A percentile compares a stretch with the other conserved stretches of the same genome.
These are phyloP conservation scores for Morone saxatilis DNA, from an alignment of 2,113 vertebrate species.

Conservation along the genomic window DNA sequence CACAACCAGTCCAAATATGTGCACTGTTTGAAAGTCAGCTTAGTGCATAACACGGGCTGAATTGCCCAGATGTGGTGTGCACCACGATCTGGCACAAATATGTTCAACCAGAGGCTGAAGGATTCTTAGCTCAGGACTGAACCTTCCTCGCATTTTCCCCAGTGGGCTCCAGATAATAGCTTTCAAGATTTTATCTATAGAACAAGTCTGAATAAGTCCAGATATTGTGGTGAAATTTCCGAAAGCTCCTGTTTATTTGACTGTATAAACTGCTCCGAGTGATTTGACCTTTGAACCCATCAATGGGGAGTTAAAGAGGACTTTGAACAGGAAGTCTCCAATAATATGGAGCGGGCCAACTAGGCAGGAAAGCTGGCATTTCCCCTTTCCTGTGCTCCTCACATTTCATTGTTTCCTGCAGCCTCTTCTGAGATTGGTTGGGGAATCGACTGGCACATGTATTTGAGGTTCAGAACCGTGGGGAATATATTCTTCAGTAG, in stretches of 20 bases:
- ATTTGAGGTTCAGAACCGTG: neutral
- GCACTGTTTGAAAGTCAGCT: neutral
- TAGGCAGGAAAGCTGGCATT: slow-evolving; percentile 65
- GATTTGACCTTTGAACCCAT: slow-evolving; percentile 72
- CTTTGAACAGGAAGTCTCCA: slow-evolving; percentile 66
- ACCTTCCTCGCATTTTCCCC: neutral
- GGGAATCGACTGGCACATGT: neutral
- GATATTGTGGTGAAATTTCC: neutral
- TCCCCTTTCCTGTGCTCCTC: slow-evolving; percentile 66
- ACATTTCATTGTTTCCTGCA: slow-evolving; percentile 75
- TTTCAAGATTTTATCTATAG: neutral
- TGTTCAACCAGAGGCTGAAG: neutral
- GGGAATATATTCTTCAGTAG: neutral
- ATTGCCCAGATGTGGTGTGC: neutral
- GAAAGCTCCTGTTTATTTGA: slow-evolving; percentile 26
- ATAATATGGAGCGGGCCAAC: slow-evolving; percentile 61
- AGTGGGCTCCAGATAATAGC: neutral
- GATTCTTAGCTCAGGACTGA: neutral
- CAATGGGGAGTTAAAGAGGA: slow-evolving; percentile 28
- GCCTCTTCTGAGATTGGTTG: neutral
- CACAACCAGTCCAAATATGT: slow-evolving; percentile 13
- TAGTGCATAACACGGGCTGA: too few species aligned
- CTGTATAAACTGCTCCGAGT: slow-evolving; percentile 37
- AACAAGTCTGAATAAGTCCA: neutral
- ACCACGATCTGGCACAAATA: neutral